Conservation (phyloP, 2,888 invertebrate species). For the Zaprionus bogoriensis region DNA sequence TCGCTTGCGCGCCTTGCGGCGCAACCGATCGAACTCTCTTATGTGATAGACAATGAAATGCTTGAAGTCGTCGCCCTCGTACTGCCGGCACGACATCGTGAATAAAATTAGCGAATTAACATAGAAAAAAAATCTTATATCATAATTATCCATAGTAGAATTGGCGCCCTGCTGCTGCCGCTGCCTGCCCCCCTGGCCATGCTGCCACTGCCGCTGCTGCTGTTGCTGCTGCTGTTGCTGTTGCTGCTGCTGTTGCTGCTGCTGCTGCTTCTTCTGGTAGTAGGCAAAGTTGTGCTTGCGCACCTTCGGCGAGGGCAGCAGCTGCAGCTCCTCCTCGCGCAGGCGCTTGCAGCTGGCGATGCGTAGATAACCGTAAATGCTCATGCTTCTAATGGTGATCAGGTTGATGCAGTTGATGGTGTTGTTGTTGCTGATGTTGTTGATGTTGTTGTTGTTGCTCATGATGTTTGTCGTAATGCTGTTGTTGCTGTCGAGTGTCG, state of each 20-base stretch:
- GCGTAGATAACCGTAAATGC: constrained; percentile 59
- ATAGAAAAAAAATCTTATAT: constrained; percentile 80
- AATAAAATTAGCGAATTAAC: constrained; percentile 78
- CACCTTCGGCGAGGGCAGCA: constrained; percentile 34
- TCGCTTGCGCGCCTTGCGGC: constrained; percentile 73
- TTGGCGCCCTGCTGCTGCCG: constrained; percentile 23
- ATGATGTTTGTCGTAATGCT: constrained; percentile 6
- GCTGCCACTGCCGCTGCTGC: constrained; percentile 4
- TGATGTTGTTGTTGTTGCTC: constrained; percentile 8
- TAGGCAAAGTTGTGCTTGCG: constrained; percentile 47
- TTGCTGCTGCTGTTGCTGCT: constrained; percentile 8
- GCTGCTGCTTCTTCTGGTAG: constrained; percentile 17
- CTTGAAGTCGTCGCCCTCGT: constrained; percentile 70
- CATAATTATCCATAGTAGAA: constrained; percentile 53
- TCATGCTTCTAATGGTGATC: constrained; percentile 55
- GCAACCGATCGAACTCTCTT: constrained; percentile 70
- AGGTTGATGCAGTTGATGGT: constrained; percentile 18
- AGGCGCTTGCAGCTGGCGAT: constrained; percentile 42
- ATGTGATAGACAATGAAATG: constrained; percentile 73
- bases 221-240: constrained; percentile 10
- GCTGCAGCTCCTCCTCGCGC: constrained; percentile 32
- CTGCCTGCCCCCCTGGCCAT: constrained; percentile 12
- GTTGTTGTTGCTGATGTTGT: constrained; percentile 4
- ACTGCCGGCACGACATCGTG: constrained; percentile 69
- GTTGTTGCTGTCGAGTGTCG: constrained; percentile 33